phyloP scores from a whole-genome alignment of 1,140 invertebrate genomes.

The Plectrocnemia conspersa region DNA sequence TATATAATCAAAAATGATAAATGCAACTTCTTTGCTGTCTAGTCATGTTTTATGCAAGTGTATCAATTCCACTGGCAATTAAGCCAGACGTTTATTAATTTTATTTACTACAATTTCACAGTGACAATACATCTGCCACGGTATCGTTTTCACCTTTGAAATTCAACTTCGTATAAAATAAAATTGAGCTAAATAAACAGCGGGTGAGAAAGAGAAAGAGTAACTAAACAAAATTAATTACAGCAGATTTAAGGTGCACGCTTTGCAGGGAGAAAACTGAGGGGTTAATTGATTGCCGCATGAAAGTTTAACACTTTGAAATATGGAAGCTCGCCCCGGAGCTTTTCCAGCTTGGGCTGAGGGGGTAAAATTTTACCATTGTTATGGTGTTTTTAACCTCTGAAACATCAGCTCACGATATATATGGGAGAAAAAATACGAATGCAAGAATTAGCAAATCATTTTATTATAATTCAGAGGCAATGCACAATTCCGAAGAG shows the following conservation, averaged over 20 bases:
- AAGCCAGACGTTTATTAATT: too few species aligned
- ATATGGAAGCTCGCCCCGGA: constrained; percentile 24
- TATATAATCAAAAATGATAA: too few species aligned
- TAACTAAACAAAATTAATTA: constrained; percentile 35
- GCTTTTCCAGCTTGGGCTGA: background rate
- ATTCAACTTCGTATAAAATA: constrained; percentile 7
- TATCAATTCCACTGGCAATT: too few species aligned
- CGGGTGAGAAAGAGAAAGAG: too few species aligned
- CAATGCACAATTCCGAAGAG: too few species aligned
- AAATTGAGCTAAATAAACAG: constrained; percentile 35
- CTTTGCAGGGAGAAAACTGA: constrained; percentile 25
- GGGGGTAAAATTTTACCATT: constrained; percentile 9
- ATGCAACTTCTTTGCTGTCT: too few species aligned
- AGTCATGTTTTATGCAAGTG: too few species aligned
- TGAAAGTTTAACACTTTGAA: constrained; percentile 36
- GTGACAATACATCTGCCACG: too few species aligned
- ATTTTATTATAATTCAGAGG: too few species aligned
- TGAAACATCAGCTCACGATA: constrained; percentile 17
- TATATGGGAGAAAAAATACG: too few species aligned
- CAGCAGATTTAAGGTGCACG: constrained; percentile 35
- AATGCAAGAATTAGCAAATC: too few species aligned
- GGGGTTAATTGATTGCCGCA: constrained; percentile 35
- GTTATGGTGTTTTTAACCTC: constrained; percentile 15
- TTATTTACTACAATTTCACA: too few species aligned
- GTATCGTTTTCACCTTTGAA: constrained; percentile 16